Percentiles rank a stretch among this genome's conserved stretches.
Evolutionary conservation across 2,888 invertebrate genomes (phyloP).

Genomic region (Patella pellucida): DNA sequence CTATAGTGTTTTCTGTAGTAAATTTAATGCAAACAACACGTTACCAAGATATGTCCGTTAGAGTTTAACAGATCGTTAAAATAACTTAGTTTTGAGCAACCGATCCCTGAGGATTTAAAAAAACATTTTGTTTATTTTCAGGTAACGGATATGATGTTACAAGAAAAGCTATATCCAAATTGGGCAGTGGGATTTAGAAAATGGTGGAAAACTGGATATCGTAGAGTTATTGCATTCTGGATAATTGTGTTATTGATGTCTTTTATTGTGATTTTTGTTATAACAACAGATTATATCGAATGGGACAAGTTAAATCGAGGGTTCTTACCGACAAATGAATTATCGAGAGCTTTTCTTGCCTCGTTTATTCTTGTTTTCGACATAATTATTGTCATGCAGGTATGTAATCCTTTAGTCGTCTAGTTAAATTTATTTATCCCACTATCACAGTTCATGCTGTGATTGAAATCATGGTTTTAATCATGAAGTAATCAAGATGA

Average conservation of each 20-base stretch:
- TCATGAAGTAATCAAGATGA: too few relatives aligned
- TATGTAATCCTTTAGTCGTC: conserved; percentile 24
- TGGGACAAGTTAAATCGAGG: conserved; percentile 74
- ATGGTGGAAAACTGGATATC: conserved; percentile 71
- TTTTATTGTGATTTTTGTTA: conserved; percentile 72
- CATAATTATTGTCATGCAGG: conserved; percentile 74
- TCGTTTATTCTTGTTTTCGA: conserved; percentile 75
- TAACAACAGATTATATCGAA: conserved; percentile 73
- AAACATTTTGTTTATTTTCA: conserved; percentile 28
- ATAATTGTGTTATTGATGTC: conserved; percentile 70
- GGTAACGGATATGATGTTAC: conserved; percentile 75
- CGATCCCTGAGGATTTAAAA: too few relatives aligned
- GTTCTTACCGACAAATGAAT: conserved; percentile 73
- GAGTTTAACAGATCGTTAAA: too few relatives aligned
- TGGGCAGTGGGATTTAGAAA: conserved; percentile 70
- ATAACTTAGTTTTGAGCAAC: too few relatives aligned
- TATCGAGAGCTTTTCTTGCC: conserved; percentile 73
- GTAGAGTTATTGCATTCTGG: conserved; percentile 74
- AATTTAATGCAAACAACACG: too few relatives aligned
- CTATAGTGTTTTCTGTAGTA: too few relatives aligned
- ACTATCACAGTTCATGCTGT: too few relatives aligned
- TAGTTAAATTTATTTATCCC: background rate
- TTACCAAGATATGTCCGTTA: too few relatives aligned
- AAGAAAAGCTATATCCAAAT: conserved; percentile 73
- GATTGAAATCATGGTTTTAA: too few relatives aligned